Percentiles rank a stretch among this genome's conserved stretches.
phyloP scores from a whole-genome alignment of 2,797 vertebrate species.

The Phalloptychus januarius region DNA sequence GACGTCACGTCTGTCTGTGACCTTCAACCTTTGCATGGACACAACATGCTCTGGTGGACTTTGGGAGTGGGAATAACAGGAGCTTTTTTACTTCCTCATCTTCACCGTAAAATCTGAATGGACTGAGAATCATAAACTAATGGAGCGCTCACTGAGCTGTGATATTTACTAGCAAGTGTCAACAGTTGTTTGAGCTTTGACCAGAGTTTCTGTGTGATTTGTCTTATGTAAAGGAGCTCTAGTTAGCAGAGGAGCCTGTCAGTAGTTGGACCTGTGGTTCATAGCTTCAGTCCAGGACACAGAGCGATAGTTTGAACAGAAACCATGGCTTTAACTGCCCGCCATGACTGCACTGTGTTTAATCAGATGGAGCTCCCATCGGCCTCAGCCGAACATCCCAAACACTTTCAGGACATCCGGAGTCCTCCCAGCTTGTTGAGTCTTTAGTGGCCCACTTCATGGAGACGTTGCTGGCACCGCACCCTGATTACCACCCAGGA shows the following conservation, averaged over 20 bases:
- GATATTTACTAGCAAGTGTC: background rate
- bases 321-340: background rate
- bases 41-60: constrained; percentile 70
- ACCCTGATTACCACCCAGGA: background rate
- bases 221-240: background rate
- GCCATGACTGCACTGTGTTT: background rate
- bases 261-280: background rate
- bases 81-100: background rate
- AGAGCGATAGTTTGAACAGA: background rate
- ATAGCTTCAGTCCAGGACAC: background rate
- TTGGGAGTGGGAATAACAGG: constrained; percentile 50
- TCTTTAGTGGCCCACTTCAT: background rate
- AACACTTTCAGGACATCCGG: background rate
- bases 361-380: background rate
- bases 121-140: background rate
- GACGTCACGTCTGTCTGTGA: constrained; percentile 83
- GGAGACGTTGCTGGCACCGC: background rate
- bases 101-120: background rate
- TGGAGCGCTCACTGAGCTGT: background rate
- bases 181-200: background rate
- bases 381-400: background rate
- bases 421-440: background rate
- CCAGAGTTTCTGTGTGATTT: background rate
- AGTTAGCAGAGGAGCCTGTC: background rate
- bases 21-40: constrained; percentile 83